Conservation (phyloP, 2,888 invertebrate species). For the Fragum sueziense region DNA sequence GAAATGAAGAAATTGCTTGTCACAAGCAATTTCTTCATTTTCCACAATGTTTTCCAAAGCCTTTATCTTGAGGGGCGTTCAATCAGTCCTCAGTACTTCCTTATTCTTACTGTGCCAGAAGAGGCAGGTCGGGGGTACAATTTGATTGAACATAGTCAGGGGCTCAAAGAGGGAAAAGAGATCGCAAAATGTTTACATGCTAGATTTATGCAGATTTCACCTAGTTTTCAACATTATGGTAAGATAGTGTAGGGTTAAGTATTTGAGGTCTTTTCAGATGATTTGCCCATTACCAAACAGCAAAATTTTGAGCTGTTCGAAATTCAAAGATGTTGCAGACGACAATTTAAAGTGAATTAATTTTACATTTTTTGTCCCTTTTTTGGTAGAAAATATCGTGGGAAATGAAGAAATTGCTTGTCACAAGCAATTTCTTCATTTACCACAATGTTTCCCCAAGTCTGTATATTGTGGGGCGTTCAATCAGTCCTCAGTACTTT, state of each 20-base stretch:
- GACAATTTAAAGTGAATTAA: not conserved
- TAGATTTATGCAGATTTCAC: conserved; percentile 95
- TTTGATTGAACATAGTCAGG: conserved; percentile 93
- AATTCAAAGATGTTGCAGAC: not conserved
- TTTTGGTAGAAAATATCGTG: not conserved
- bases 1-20: not conserved
- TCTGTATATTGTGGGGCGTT: conserved; percentile 88
- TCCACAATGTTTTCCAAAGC: no score
- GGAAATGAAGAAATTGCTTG: not conserved
- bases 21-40: no score
- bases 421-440: no score
- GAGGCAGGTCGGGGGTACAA: conserved; percentile 94
- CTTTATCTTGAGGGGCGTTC: no score
- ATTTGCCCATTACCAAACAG: no score
- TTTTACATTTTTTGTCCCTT: not conserved
- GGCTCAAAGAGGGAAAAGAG: conserved; percentile 95
- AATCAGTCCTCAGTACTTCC: conserved; percentile 93
- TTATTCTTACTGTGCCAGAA: conserved; percentile 93
- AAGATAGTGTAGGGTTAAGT: conserved; percentile 1
- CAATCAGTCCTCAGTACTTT: conserved; percentile 92
- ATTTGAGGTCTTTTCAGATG: no score
- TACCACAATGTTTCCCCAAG: no score
- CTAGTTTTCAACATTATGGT: conserved; percentile 82
- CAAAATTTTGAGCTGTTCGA: not conserved
- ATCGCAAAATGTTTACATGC: conserved; percentile 94